Evolutionary conservation across 2,797 vertebrate species (phyloP).

Genomic region (Enteromius radiatus): DNA sequence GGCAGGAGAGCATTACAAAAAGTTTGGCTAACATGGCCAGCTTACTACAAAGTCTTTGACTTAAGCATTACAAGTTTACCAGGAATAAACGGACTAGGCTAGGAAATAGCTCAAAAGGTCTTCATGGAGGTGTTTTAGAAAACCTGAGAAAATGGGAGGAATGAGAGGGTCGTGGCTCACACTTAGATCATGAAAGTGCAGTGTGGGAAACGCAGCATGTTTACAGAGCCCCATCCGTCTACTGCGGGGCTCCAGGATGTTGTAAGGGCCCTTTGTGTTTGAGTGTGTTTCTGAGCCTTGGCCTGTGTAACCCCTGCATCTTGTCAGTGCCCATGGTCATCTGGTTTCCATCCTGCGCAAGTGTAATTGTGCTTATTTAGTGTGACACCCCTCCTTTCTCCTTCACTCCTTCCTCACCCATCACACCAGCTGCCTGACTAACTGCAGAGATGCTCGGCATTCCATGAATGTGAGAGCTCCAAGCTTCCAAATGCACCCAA

Average conservation of each 20-base stretch:
- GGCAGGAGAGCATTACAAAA: conserved; percentile 31
- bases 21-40: conserved; percentile 4
- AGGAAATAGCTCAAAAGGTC: not conserved
- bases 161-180: conserved; percentile 25
- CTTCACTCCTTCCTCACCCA: conserved; percentile 15
- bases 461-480: conserved; percentile 58
- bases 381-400: conserved; percentile 46
- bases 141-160: conserved; percentile 9
- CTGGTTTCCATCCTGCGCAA: conserved; percentile 63
- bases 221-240: conserved; percentile 39
- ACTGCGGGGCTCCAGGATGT: conserved; percentile 15
- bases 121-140: conserved; percentile 14
- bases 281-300: conserved; percentile 48
- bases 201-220: conserved; percentile 42
- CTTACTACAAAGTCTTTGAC: not conserved
- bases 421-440: conserved; percentile 56
- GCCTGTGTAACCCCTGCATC: conserved; percentile 46
- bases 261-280: conserved; percentile 36
- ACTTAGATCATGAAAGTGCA: conserved; percentile 19
- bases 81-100: not conserved
- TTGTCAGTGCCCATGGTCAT: conserved; percentile 59
- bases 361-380: conserved; percentile 70
- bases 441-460: conserved; percentile 63
- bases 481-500: conserved; percentile 8
- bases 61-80: not conserved